These are phyloP conservation scores for Marisa cornuarietis DNA, from an alignment of 1,140 invertebrate species.

Conservation along the genomic window DNA sequence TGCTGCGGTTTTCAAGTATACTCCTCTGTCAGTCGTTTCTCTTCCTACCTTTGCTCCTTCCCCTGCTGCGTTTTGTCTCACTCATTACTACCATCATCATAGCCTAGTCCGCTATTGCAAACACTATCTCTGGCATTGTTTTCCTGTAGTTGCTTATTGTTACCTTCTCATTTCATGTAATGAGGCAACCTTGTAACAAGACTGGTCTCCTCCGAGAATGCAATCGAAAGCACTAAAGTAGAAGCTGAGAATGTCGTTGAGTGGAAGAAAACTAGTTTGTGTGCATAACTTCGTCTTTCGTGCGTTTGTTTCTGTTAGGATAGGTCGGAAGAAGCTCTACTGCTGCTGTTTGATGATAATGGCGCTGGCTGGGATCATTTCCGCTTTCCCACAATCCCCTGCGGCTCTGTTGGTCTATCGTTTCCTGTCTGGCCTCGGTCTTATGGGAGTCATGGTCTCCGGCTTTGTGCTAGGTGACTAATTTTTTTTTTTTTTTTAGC, in stretches of 20 bases:
- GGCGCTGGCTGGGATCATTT: constrained; percentile 11
- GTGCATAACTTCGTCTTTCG: neutral
- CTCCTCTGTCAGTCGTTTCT: neutral
- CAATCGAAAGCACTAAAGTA: too few relatives aligned
- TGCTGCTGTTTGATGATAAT: constrained; percentile 9
- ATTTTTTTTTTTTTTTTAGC: too few relatives aligned
- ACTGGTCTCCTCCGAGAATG: too few relatives aligned
- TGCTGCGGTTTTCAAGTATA: neutral
- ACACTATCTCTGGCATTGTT: neutral
- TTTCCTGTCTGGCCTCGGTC: constrained; percentile 9
- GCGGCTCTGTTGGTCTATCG: constrained; percentile 16
- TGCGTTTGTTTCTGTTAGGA: neutral
- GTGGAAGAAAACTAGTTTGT: too few relatives aligned
- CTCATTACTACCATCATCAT: neutral
- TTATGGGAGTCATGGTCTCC: constrained; percentile 19
- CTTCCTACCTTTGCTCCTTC: neutral
- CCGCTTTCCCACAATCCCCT: constrained; percentile 19
- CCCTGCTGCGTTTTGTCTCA: neutral
- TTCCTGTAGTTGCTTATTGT: neutral
- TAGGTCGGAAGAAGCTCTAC: constrained; percentile 15
- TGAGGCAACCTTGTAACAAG: too few relatives aligned
- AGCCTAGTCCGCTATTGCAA: neutral
- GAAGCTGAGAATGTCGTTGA: too few relatives aligned
- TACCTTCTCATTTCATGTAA: too few relatives aligned
- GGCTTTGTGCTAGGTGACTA: constrained; percentile 20